These are phyloP conservation scores for Cyclura pinguis DNA, from an alignment of 2,797 vertebrate species.

Conservation along the genomic window DNA sequence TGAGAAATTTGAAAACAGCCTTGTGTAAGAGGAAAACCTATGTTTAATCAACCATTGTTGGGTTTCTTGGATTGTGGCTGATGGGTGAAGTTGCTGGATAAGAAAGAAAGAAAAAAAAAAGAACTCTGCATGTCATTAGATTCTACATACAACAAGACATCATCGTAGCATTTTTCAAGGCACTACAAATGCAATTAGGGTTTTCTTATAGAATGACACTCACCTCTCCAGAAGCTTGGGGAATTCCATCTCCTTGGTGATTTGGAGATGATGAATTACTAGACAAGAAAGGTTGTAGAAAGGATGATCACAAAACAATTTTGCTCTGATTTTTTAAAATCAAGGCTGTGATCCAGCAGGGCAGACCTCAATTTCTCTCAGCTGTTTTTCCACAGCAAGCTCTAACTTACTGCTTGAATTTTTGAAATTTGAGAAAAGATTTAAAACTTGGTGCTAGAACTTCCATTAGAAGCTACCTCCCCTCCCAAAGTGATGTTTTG, in stretches of 20 bases:
- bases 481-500: neutral
- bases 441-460: neutral
- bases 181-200: neutral
- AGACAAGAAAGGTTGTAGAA: neutral
- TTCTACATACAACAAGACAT: neutral
- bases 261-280: conserved; percentile 97
- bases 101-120: conserved; percentile 45
- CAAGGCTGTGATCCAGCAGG: neutral
- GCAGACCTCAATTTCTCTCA: neutral
- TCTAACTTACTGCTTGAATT: neutral
- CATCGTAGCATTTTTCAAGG: neutral
- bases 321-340: neutral
- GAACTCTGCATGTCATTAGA: neutral
- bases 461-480: neutral
- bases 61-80: conserved; percentile 91
- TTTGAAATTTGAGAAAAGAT: neutral
- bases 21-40: conserved; percentile 89
- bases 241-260: conserved; percentile 91
- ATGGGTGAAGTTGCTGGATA: conserved; percentile 89
- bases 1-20: conserved; percentile 96
- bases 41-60: conserved; percentile 95
- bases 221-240: conserved; percentile 86
- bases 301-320: conserved; percentile 3
- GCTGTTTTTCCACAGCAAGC: neutral
- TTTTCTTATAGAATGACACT: conserved; percentile 64